Evolutionary conservation across 2,113 vertebrate species (phyloP), one percentile per base, ranked within the genome.

Genomic region (Dunckerocampus dactyliophorus): DNA sequence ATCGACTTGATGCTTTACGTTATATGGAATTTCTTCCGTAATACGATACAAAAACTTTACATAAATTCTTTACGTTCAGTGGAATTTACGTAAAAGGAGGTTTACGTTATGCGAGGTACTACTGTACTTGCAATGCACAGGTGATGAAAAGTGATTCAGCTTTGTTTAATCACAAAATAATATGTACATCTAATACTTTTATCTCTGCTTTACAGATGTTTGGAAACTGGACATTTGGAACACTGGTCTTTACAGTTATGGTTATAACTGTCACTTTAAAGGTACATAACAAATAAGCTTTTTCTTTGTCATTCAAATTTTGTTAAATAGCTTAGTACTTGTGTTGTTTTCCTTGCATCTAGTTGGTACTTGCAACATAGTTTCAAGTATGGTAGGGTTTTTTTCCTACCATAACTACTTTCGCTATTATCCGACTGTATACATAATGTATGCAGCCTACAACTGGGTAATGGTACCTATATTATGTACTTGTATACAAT

Each of bases 161-260:
- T 56, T 8, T 60, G 6, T 60, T 31, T 28, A n/a, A 21, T 7
- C 55, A 42, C 55, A 56, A 12, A 7, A 17, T 15, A 37, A 13
- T 39, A 8, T 24, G 21, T 45, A n/a, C 13, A 43, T 13, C 15
- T 65, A 43, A 73, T 17, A 9, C 8, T 14, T 71, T 9, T 61
- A 0, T 73, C 17, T 72, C 21, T 77, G 21, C 63, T 56, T 83
- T 83, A n/a, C 72, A 99, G 97, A 97, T 97, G 95, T 95, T 95
- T 91, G 97, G 97, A 54, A 98, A 98, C 89, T 99, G 96, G 97
- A 95, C 97, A 0, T 98, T 99, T 85, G 97, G 97, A 74, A 96
- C 94, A 4, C 87, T 98, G 85, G 95, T 99, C 69, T 99, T 98
- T 81, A 99, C 97, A 2, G 94, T 99, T 61, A 98, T 99, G 97